phyloP scores from a whole-genome alignment of 2,888 invertebrate species.

The Incurvaria masculella region DNA sequence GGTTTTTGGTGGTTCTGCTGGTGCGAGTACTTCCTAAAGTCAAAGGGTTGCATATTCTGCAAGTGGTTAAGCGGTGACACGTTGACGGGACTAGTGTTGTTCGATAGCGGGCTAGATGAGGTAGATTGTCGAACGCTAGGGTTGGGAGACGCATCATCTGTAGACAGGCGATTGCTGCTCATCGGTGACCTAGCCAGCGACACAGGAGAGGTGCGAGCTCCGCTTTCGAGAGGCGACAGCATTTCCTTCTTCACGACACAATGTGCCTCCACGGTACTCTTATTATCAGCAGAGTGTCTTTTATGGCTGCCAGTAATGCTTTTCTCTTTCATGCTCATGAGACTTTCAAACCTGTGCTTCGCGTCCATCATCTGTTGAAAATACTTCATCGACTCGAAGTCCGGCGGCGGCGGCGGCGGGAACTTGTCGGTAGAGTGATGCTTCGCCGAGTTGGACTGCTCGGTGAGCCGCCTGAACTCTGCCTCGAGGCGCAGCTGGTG shows the following conservation, averaged over 20 bases:
- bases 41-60: conserved; percentile 95
- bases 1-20: conserved; percentile 32
- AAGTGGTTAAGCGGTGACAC: conserved; percentile 82
- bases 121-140: conserved; percentile 40
- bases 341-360: conserved; percentile 40
- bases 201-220: conserved; percentile 26
- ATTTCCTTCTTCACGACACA: conserved; percentile 33
- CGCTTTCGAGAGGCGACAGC: conserved; percentile 32
- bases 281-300: conserved; percentile 10
- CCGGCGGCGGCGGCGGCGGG: conserved; percentile 25
- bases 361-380: conserved; percentile 49
- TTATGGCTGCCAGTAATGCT: conserved; percentile 22
- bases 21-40: conserved; percentile 66
- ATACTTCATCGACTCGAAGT: conserved; percentile 41
- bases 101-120: conserved; percentile 45
- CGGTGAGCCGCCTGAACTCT: conserved; percentile 55
- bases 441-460: conserved; percentile 50
- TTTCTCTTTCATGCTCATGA: conserved; percentile 43
- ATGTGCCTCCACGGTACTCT: not conserved
- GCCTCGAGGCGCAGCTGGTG: conserved; percentile 56
- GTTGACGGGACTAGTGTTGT: conserved; percentile 59
- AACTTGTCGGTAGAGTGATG: conserved; percentile 27
- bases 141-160: conserved; percentile 41
- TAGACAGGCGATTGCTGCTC: conserved; percentile 33
- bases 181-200: conserved; percentile 28